These are phyloP conservation scores for Myotis findleyi DNA, from an alignment of 2,797 vertebrate species.

Conservation along the genomic window DNA sequence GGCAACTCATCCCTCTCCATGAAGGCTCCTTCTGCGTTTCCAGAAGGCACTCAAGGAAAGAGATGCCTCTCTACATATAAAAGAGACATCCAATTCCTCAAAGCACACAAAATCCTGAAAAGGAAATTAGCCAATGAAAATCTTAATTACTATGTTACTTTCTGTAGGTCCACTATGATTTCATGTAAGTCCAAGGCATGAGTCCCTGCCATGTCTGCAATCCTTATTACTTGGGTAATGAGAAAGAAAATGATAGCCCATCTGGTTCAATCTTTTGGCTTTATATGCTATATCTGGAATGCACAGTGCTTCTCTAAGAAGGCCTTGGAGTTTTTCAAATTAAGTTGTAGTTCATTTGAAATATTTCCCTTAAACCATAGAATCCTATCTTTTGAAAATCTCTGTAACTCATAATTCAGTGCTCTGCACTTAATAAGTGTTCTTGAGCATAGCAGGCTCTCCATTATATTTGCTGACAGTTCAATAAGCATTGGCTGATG, in stretches of 20 bases:
- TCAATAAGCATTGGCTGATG: slow-evolving; percentile 63
- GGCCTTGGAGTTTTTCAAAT: slow-evolving; percentile 60
- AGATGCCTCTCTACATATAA: neutral
- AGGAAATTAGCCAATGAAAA: neutral
- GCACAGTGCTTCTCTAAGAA: neutral
- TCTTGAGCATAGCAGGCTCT: slow-evolving; percentile 68
- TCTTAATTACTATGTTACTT: neutral
- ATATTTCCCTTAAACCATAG: slow-evolving; percentile 67
- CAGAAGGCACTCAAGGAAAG: neutral
- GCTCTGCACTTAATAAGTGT: slow-evolving; percentile 63
- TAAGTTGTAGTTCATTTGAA: slow-evolving; percentile 72
- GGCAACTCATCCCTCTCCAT: neutral
- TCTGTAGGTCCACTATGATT: neutral
- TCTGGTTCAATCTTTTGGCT: slow-evolving; percentile 36
- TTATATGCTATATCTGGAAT: neutral
- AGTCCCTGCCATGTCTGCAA: neutral
- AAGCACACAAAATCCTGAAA: neutral
- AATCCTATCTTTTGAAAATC: slow-evolving; percentile 68
- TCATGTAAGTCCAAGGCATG: neutral
- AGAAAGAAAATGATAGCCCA: slow-evolving; percentile 58
- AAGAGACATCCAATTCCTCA: neutral
- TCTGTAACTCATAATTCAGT: slow-evolving; percentile 66
- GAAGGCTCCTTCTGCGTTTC: neutral
- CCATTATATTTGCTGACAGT: slow-evolving; percentile 72
- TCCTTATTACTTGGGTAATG: neutral